These are phyloP conservation scores for Misgurnus mizolepis DNA, from an alignment of 2,113 vertebrate genomes.

Conservation along the genomic window DNA sequence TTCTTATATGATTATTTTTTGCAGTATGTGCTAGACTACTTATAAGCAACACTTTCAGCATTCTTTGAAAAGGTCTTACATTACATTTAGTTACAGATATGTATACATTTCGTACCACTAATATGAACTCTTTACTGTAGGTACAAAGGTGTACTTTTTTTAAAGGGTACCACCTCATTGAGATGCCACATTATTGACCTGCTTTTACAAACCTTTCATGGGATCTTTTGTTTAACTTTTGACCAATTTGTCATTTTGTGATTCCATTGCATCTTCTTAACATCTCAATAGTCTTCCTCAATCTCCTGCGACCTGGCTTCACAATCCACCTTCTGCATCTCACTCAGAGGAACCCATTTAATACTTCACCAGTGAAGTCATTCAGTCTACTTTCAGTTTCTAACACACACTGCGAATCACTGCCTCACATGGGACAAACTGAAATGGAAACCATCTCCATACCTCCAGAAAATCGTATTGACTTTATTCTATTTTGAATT, in stretches of 20 bases:
- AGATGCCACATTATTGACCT: not conserved
- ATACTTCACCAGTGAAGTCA: constrained; percentile 2
- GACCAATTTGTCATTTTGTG: not conserved
- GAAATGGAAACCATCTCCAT: constrained; percentile 11
- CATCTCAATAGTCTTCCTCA: constrained; percentile 9
- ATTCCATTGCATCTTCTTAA: not conserved
- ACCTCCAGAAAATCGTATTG: constrained; percentile 3
- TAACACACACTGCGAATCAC: not conserved
- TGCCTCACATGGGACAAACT: not conserved
- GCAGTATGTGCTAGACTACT: too few relatives aligned
- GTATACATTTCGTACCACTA: not conserved
- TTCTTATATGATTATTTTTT: too few relatives aligned
- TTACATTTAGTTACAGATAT: not conserved
- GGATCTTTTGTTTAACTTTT: not conserved
- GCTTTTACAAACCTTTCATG: not conserved
- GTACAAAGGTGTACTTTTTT: too few relatives aligned
- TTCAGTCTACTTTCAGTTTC: not conserved
- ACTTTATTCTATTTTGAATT: constrained; percentile 38
- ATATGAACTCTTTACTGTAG: too few relatives aligned
- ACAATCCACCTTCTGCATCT: not conserved
- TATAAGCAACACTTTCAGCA: too few relatives aligned
- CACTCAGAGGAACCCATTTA: not conserved
- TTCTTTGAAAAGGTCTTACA: too few relatives aligned
- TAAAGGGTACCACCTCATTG: too few relatives aligned
- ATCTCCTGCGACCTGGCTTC: not conserved